Evolutionary conservation across 2,888 invertebrate species (phyloP).

Genomic region (Gryllus longicercus): DNA sequence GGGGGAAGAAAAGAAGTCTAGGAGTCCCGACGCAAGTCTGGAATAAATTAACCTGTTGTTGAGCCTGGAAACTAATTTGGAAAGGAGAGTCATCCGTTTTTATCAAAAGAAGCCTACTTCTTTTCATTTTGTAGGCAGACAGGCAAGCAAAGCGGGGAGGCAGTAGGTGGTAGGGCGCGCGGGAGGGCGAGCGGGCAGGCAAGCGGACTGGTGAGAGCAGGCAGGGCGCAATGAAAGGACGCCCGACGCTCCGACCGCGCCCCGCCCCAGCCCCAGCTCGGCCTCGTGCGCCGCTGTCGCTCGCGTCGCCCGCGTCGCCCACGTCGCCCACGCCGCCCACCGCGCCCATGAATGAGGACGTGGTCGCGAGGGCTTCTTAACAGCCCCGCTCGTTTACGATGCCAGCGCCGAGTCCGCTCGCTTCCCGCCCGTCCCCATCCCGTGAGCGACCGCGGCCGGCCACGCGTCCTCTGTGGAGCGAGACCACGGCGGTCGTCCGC

Average conservation of each 20-base stretch:
- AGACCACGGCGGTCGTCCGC: too few species aligned
- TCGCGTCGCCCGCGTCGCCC: background rate
- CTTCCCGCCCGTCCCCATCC: too few species aligned
- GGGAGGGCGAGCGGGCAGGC: background rate
- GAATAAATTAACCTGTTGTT: conserved; percentile 40
- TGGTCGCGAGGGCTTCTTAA: background rate
- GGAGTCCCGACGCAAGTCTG: conserved; percentile 29
- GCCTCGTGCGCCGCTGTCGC: background rate
- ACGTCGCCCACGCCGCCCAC: background rate
- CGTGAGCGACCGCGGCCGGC: too few species aligned
- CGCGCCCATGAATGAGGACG: background rate
- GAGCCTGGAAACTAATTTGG: conserved; percentile 39
- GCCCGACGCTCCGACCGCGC: background rate
- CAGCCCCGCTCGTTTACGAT: background rate
- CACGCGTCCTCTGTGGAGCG: too few species aligned
- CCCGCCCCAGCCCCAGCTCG: background rate
- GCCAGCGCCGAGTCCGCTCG: background rate
- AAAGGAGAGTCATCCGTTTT: conserved; percentile 31
- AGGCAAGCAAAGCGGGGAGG: conserved; percentile 18
- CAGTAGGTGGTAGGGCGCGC: background rate
- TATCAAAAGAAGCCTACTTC: conserved; percentile 25
- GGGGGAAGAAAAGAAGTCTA: conserved; percentile 20
- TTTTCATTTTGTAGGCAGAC: conserved; percentile 25
- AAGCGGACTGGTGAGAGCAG: background rate
- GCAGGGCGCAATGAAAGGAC: conserved; percentile 7